These are phyloP conservation scores for Thera obeliscata DNA, from an alignment of 2,888 invertebrate species.

Conservation along the genomic window DNA sequence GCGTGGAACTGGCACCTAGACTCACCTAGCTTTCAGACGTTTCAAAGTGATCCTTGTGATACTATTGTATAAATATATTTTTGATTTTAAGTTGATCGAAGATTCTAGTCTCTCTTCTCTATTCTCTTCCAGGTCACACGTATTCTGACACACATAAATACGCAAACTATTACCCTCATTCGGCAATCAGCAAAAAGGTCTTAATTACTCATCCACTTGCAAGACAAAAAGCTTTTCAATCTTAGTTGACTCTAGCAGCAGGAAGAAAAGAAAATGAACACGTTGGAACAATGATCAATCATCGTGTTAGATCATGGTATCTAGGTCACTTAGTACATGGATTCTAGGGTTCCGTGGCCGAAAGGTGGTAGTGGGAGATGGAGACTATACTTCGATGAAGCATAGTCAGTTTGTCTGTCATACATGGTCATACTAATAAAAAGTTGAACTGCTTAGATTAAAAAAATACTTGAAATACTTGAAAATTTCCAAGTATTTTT, in stretches of 20 bases:
- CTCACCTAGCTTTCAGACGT: no score
- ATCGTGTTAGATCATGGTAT: constrained; percentile 18
- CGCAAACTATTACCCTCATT: not conserved
- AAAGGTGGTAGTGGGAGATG: not conserved
- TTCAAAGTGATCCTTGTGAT: no score
- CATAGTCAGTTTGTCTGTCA: no score
- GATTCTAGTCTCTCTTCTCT: no score
- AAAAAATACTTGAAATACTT: no score
- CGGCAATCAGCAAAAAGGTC: constrained; percentile 6
- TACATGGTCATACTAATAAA: no score
- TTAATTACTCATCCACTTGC: constrained; percentile 13
- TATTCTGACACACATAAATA: not conserved
- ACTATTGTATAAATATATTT: no score
- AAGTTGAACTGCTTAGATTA: no score
- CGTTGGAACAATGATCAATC: constrained; percentile 19
- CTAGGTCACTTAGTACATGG: constrained; percentile 7
- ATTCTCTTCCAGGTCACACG: not conserved
- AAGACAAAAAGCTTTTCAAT: constrained; percentile 21
- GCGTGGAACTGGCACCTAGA: no score
- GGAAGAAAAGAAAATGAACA: constrained; percentile 13
- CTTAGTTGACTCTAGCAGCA: not conserved
- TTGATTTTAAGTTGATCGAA: no score
- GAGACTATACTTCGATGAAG: no score
- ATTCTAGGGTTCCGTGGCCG: not conserved
- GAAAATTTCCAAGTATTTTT: no score